phyloP scores from a whole-genome alignment of 2,888 invertebrate genomes.

The Agapostemon virescens region DNA sequence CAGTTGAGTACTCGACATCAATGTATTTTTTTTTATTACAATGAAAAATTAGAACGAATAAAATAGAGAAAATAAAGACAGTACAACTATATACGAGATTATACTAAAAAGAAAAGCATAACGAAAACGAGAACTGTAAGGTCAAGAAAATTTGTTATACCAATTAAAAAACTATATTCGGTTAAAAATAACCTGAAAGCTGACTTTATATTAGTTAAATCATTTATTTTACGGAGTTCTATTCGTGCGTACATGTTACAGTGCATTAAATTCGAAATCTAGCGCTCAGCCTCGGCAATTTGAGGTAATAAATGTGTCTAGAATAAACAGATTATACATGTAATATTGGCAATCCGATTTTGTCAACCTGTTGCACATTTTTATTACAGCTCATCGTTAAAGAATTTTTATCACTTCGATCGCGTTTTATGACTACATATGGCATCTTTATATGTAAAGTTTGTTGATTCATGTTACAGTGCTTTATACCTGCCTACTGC shows the following conservation, averaged over 20 bases:
- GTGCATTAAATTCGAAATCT: not conserved
- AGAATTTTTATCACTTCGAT: not conserved
- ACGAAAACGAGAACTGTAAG: not conserved
- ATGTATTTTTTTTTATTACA: not conserved
- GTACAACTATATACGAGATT: too few relatives aligned
- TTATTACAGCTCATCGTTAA: not conserved
- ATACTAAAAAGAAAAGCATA: too few relatives aligned
- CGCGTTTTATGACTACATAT: not conserved
- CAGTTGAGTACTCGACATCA: not conserved
- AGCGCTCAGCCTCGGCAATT: not conserved
- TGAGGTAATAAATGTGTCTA: not conserved
- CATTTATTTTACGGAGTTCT: not conserved
- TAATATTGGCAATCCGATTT: not conserved
- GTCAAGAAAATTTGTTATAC: not conserved
- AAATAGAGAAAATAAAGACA: too few relatives aligned
- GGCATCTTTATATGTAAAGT: not conserved
- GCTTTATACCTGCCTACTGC: not conserved
- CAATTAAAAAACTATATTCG: not conserved
- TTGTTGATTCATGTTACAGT: not conserved
- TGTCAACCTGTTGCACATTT: not conserved
- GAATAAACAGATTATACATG: not conserved
- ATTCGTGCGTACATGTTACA: not conserved
- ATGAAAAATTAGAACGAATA: too few relatives aligned
- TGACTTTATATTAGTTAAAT: not conserved
- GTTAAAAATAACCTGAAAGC: not conserved